Base-by-base conservation (phyloP, 2,888 invertebrate species). In the Hedya salicella region DNA sequence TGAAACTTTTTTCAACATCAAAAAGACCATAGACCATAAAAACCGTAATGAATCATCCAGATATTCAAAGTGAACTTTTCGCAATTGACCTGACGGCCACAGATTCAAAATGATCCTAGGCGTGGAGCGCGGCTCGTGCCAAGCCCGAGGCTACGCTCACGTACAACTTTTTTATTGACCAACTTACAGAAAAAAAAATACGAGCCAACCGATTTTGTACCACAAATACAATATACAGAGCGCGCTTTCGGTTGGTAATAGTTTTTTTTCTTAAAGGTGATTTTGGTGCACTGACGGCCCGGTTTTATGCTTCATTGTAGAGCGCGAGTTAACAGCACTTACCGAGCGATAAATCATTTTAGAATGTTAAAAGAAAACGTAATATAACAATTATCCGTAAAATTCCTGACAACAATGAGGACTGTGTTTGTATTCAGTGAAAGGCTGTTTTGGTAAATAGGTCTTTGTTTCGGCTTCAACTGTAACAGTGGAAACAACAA, bases 51-150 rank as follows among this genome's bases (percentile, higher is more conserved):
- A 65, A 65, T 65, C 66, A 66, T 54, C 39, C 13, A 54, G 60
- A 60, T 53, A 42, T 59, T 64, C 54, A 54, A 56, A 66, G 52
- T 60, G 60, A 78, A 75, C 76, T 76, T 77, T 78, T 78, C 77
- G 80, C 77, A 78, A 79, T 72, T 73, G 73, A 69, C 59, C 49
- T 76, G 79, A 79, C 82, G 79, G 71, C 72, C 73, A 76, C 74
- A 76, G 79, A 77, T 78, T 63, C 76, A 71, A 73, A 74, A 77
- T 75, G 79, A 81, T 81, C 79, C 86, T 85, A 85, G 85, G 76
- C 82, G 76, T 76, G 69, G 71, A 71, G 73, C 72, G 61, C 75
- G 82, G 86, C 86, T 83, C 86, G 86, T 86, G 86, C 86, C 86
- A 86, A 70, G 85, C 86, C 86, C 68, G 78, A 64, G 86, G 86